phyloP scores from a whole-genome alignment of 2,888 invertebrate genomes.

The Trypoxylon attenuatum region DNA sequence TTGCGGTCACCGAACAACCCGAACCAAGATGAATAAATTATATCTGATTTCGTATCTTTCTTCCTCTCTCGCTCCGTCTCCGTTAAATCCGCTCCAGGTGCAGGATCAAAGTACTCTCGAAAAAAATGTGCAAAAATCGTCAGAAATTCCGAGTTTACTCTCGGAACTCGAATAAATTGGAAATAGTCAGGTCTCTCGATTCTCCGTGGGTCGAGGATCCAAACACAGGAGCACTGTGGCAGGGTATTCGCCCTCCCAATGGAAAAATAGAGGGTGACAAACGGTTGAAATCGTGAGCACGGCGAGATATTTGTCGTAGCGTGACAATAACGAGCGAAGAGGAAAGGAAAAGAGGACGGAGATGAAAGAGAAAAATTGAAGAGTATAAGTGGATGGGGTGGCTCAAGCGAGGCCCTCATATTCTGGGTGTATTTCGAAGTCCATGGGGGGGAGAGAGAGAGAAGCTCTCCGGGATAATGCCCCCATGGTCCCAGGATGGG shows the following conservation, averaged over 20 bases:
- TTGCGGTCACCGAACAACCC: no score
- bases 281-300: slow-evolving; percentile 34
- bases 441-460: slow-evolving; percentile 58
- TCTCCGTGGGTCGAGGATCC: not conserved
- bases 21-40: no score
- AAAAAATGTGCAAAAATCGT: no score
- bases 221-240: not conserved
- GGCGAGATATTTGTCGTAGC: slow-evolving; percentile 54
- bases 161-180: no score
- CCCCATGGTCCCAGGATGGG: slow-evolving; percentile 65
- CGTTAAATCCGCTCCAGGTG: no score
- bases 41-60: no score
- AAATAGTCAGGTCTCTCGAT: no score
- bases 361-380: slow-evolving; percentile 24
- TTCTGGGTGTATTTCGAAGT: slow-evolving; percentile 49
- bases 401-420: slow-evolving; percentile 40
- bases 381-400: slow-evolving; percentile 22
- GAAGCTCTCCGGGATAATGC: slow-evolving; percentile 55
- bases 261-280: slow-evolving; percentile 47
- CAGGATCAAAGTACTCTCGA: no score
- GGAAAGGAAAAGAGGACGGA: slow-evolving; percentile 22
- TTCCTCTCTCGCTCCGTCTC: no score
- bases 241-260: slow-evolving; percentile 4
- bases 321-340: slow-evolving; percentile 45
- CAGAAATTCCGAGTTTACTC: no score